These are phyloP conservation scores for Apodemus sylvaticus DNA, from an alignment of 2,113 vertebrate species.

Conservation along the genomic window DNA sequence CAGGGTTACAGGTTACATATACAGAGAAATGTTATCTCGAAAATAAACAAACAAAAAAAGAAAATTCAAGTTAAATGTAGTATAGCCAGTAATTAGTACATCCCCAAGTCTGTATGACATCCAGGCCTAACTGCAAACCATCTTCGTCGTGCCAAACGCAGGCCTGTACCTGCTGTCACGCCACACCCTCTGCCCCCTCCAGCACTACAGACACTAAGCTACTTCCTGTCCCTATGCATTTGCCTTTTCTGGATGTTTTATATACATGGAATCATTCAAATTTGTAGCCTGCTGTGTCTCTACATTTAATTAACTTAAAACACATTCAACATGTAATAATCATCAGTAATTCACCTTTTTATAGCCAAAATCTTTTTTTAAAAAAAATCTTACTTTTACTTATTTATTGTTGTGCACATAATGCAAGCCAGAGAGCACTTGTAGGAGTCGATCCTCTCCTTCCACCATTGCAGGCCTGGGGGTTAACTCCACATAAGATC, in stretches of 20 bases:
- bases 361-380: not conserved
- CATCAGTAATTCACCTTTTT: not conserved
- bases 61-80: not conserved
- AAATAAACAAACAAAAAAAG: not conserved
- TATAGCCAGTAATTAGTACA: not conserved
- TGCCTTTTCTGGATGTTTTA: not conserved
- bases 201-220: not conserved
- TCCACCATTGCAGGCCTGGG: not conserved
- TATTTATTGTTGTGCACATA: not conserved
- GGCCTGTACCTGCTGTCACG: not conserved
- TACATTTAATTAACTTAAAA: not conserved
- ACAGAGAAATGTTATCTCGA: not conserved
- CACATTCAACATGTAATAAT: not conserved
- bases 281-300: not conserved
- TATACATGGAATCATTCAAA: not conserved
- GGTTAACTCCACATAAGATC: not conserved
- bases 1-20: not conserved
- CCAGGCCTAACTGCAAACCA: not conserved
- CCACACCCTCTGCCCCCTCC: too few relatives aligned
- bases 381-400: not conserved
- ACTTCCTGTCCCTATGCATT: not conserved
- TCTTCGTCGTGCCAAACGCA: not conserved
- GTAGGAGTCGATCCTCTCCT: not conserved
- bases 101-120: not conserved
- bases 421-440: too few relatives aligned